These are phyloP conservation scores for Hoplias malabaricus DNA, from an alignment of 2,113 vertebrate genomes.

Conservation along the genomic window DNA sequence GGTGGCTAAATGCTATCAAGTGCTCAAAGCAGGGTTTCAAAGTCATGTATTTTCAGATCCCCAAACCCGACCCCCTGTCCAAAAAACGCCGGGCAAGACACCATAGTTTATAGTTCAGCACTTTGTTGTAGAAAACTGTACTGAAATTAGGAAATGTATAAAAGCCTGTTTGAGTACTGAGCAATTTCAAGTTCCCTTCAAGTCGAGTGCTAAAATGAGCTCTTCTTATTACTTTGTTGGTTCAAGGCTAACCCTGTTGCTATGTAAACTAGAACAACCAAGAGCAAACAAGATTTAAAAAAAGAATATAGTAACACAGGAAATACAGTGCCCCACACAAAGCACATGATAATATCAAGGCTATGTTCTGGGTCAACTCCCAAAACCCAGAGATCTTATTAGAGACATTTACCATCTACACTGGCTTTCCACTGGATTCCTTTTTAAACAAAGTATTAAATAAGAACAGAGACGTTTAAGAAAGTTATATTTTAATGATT, in stretches of 20 bases:
- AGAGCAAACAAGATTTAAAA: neutral
- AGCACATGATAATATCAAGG: neutral
- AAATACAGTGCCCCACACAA: neutral
- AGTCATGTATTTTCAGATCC: too few relatives aligned
- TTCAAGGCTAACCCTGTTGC: neutral
- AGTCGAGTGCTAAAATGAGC: neutral
- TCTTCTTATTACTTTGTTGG: neutral
- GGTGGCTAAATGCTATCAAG: too few relatives aligned
- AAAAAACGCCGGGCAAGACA: too few relatives aligned
- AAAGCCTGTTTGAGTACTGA: neutral
- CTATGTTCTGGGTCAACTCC: neutral
- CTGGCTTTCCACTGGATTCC: neutral
- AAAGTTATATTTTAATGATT: slow-evolving; percentile 13
- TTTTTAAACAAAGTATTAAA: neutral
- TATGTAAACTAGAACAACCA: neutral
- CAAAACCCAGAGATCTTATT: neutral
- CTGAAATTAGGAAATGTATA: too few relatives aligned
- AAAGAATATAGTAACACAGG: neutral
- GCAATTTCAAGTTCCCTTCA: neutral
- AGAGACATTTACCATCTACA: neutral
- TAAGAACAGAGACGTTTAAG: neutral
- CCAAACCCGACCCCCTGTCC: too few relatives aligned
- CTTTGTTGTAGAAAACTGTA: too few relatives aligned
- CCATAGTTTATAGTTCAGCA: too few relatives aligned
- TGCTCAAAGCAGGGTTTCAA: too few relatives aligned